Base-by-base conservation (phyloP, 2,797 vertebrate species). In the Chaunax sp. region DNA sequence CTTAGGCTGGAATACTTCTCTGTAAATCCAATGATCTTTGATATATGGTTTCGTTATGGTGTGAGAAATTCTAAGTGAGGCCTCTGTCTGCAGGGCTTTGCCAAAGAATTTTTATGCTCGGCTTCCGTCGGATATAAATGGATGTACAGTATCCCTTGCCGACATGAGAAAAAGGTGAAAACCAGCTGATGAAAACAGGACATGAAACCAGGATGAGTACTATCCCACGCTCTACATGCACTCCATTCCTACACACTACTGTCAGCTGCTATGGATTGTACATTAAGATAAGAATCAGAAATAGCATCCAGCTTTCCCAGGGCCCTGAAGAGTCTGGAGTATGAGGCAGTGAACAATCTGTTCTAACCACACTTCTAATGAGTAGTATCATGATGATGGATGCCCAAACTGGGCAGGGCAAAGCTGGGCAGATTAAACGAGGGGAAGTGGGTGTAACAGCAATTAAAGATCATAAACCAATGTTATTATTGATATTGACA, bases 281-380 rank as follows among this genome's bases (percentile, higher is more conserved):
- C 44, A 57, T 89, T 63, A 76, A 75, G 72, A 85, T 72, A 81
- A 71, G 65, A 83, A 69, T 82, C 80, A 84, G 72, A 85, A 89
- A 85, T 78, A 85, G 73, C 63, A 72, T 73, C 41, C 41, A 58
- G 66, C 67, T 64, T 86, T 88, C 75, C 81, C 70, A 77, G 66
- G 69, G 33, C 69, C 51, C 78, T 46, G 0, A 15, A 73, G 70
- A 72, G 61, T 60, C 49, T 73, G 13, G 72, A 77, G 52, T 44
- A 68, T 72, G 75, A 84, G 62, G 74, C 53, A 59, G 69, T 57
- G 62, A 72, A 59, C 44, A 53, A 60, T 83, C 73, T 68, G 28
- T 38, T 69, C 30, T 62, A 69, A 85, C 82, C 45, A 1, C 75
- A 44, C 51, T 64, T 72, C 68, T 90, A 86, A 83, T 88, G 77